Conservation (phyloP, 2,113 vertebrate species). For the Pholis gunnellus region DNA sequence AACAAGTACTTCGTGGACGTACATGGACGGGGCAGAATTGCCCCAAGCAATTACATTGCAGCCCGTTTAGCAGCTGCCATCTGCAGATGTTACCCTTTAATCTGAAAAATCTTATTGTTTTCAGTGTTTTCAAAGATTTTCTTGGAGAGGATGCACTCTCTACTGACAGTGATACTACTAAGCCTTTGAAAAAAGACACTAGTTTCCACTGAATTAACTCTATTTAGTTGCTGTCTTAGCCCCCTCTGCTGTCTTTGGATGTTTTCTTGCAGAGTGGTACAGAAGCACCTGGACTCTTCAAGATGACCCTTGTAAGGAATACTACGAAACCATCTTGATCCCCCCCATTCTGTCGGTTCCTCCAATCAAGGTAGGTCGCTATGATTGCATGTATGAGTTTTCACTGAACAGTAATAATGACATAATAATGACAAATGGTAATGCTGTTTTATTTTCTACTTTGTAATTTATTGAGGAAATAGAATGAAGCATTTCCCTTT, state of each 20-base stretch:
- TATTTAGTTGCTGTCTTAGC: not conserved
- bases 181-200: no score
- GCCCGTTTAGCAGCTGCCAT: not conserved
- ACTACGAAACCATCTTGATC: conserved; percentile 91
- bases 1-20: no score
- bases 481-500: not conserved
- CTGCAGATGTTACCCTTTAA: not conserved
- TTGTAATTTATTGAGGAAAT: not conserved
- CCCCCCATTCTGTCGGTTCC: conserved; percentile 91
- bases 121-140: not conserved
- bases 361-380: conserved; percentile 89
- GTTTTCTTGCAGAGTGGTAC: conserved; percentile 85
- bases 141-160: not conserved
- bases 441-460: not conserved
- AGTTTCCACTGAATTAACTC: not conserved
- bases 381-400: not conserved
- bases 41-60: not conserved
- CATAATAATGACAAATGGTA: not conserved
- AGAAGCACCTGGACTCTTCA: conserved; percentile 87
- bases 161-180: not conserved
- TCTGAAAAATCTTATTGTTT: not conserved
- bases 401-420: not conserved
- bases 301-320: conserved; percentile 92
- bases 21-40: no score
- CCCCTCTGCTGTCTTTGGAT: not conserved